These are phyloP conservation scores for Pseudorasbora parva DNA, from an alignment of 2,113 vertebrate species.

Conservation along the genomic window DNA sequence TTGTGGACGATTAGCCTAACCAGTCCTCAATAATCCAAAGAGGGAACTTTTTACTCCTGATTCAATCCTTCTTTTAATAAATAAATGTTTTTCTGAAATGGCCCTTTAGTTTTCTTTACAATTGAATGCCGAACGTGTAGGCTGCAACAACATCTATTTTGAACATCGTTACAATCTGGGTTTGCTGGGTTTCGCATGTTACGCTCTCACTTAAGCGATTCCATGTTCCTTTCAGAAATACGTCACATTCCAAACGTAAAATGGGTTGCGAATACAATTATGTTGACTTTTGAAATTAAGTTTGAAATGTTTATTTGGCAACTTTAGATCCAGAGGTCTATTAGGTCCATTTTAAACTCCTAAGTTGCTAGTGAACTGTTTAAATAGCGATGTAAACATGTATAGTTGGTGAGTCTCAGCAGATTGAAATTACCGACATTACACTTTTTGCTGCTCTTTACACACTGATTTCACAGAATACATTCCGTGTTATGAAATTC, in stretches of 20 bases:
- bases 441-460: constrained; percentile 59
- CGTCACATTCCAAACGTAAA: background rate
- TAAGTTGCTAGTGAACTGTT: background rate
- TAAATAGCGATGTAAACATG: background rate
- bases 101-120: background rate
- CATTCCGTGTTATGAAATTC: constrained; percentile 58
- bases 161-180: background rate
- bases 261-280: background rate
- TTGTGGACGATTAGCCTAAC: background rate
- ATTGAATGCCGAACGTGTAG: background rate
- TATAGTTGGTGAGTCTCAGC: constrained; percentile 1
- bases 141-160: background rate
- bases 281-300: background rate
- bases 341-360: background rate
- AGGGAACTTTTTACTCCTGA: background rate
- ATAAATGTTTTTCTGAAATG: background rate
- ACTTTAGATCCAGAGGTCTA: background rate
- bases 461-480: constrained; percentile 53
- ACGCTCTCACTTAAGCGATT: background rate
- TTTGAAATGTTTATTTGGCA: background rate
- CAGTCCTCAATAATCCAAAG: background rate
- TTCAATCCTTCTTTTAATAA: background rate
- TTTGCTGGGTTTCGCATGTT: background rate
- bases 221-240: background rate
- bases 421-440: constrained; percentile 31